Evolutionary conservation across 2,888 invertebrate species (phyloP).

Genomic region (Muschampia plurimacula): DNA sequence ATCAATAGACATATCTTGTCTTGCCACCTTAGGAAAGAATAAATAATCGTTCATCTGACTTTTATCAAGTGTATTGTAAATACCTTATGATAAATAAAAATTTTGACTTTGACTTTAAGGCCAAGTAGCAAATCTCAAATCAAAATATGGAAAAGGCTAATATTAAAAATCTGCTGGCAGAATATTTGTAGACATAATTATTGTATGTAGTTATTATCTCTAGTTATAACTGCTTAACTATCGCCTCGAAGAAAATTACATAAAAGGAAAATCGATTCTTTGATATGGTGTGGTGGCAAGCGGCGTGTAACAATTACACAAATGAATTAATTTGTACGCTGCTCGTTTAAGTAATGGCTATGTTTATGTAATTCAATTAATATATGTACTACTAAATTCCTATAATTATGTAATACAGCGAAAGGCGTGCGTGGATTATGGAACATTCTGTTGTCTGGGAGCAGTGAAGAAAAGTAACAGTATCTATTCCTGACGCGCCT

Average conservation of each 20-base stretch:
- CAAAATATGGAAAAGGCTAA: no score
- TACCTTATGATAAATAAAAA: no score
- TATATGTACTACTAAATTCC: conserved; percentile 5
- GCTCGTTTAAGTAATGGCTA: not conserved
- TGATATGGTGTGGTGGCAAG: not conserved
- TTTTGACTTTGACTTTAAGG: no score
- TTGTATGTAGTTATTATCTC: not conserved
- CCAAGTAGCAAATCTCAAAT: no score
- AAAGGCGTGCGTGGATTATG: not conserved
- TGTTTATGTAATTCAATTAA: conserved; percentile 1
- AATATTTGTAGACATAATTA: no score
- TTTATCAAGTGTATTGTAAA: no score
- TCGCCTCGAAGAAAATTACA: not conserved
- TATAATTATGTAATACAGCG: not conserved
- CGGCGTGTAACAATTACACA: conserved; percentile 19
- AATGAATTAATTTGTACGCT: conserved; percentile 29
- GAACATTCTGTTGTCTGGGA: not conserved
- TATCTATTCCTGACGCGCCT: not conserved
- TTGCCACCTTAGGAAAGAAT: no score
- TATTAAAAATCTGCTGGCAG: no score
- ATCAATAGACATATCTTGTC: no score
- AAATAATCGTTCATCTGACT: no score
- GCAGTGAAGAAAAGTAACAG: not conserved
- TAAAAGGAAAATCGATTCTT: conserved; percentile 10
- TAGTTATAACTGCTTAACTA: not conserved